These are phyloP conservation scores for Calyptomena viridis DNA, from an alignment of 2,113 vertebrate species.

Conservation along the genomic window DNA sequence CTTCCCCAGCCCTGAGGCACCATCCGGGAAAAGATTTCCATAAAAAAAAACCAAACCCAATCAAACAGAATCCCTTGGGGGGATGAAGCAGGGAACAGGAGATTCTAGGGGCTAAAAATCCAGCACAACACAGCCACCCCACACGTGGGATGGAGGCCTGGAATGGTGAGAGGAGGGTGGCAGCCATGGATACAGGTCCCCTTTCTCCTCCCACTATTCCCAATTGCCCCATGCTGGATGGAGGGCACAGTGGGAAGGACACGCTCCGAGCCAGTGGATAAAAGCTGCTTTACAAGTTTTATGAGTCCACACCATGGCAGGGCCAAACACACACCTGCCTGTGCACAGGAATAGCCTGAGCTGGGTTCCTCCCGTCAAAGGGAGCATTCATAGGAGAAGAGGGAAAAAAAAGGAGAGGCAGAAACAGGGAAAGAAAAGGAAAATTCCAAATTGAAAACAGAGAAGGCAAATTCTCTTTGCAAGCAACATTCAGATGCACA, in stretches of 20 bases:
- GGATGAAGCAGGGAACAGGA: not conserved
- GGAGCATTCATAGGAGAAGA: not conserved
- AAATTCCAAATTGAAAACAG: not conserved
- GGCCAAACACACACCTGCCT: not conserved
- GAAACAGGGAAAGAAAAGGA: not conserved
- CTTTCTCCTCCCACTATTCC: not conserved
- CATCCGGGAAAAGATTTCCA: not conserved
- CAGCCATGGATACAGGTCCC: not conserved
- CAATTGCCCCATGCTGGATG: fast-evolving
- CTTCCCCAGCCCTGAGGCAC: not conserved
- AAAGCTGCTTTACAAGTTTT: not conserved
- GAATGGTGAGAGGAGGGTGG: not conserved
- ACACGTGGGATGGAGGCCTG: fast-evolving
- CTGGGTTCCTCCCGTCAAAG: not conserved
- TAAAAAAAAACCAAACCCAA: not conserved
- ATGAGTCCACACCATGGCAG: fast-evolving
- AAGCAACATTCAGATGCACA: fast-evolving
- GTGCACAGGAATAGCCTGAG: not conserved
- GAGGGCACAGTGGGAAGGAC: not conserved
- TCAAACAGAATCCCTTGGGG: not conserved
- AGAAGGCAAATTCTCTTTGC: not conserved
- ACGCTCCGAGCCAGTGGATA: not conserved
- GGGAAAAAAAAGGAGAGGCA: not conserved
- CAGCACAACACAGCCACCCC: not conserved
- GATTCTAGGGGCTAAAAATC: not conserved